phyloP scores from a whole-genome alignment of 2,113 vertebrate species.

The Eubucco bourcierii region DNA sequence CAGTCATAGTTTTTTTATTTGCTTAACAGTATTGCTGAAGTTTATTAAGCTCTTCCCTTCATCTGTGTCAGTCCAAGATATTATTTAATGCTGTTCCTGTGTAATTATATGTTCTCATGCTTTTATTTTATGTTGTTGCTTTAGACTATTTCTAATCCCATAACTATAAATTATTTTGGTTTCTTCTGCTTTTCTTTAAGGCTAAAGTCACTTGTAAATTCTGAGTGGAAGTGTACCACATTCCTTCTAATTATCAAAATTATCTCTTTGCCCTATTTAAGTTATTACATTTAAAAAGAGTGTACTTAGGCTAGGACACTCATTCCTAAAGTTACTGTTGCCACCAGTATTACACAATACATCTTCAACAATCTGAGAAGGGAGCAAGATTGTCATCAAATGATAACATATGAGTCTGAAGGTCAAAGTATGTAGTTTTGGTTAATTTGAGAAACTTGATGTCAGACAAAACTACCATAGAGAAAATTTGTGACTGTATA shows the following conservation, averaged over 20 bases:
- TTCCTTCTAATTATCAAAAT: background rate
- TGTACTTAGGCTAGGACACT: background rate
- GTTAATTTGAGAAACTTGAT: background rate
- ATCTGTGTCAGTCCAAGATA: background rate
- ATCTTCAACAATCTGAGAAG: background rate
- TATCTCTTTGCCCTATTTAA: background rate
- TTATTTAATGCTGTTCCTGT: background rate
- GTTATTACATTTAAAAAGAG: background rate
- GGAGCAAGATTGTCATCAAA: background rate
- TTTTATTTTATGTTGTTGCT: background rate
- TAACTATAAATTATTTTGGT: background rate
- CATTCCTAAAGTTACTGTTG: background rate
- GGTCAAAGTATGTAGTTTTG: background rate
- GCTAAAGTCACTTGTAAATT: background rate
- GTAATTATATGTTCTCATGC: rapidly evolving
- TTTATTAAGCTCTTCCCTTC: background rate
- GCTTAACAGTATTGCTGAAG: background rate
- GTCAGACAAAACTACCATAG: background rate
- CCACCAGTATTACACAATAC: background rate
- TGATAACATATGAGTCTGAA: background rate
- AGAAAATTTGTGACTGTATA: background rate
- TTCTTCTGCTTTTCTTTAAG: background rate
- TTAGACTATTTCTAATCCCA: background rate
- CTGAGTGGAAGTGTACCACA: background rate
- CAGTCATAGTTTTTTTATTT: background rate